Base-by-base conservation (phyloP, 2,113 vertebrate species). In the Centropus bengalensis region DNA sequence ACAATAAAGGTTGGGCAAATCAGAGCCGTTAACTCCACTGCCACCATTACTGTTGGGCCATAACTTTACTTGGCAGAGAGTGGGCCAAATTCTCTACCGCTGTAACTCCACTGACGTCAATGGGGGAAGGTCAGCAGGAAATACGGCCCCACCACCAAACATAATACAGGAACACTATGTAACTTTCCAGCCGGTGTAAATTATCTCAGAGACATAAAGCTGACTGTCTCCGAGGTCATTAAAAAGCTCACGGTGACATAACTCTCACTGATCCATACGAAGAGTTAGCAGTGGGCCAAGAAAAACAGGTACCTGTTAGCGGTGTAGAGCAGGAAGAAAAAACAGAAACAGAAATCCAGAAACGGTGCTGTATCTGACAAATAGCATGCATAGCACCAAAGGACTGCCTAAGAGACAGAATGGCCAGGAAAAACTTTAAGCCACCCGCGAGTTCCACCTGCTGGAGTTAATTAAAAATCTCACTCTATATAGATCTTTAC, bases 381-480 rank as follows among this genome's bases (percentile, higher is more conserved):
- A 67, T 74, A 60, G 16, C 55, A 67, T 2, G 21, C 9, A 36
- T 3, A 60, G 78, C 14, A 44, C 52, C 56, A 26, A 60, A 67
- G 51, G 45, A 38, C 79, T 86, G 66, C 28, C 58, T 26, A 91
- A 52, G 54, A 88, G 36, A 82, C 49, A 38, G 45, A 40, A 44
- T 38, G 82, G 75, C 10, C 51, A 95, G 66, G 19, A 66, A 60
- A 91, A 88, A 7, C 14, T 63, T 91, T 94, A 83, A 89, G 51
- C 73, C 88, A 94, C 63, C 60, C 83, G 0, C 82, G 93, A 93
- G 88, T 93, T 90, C 91, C 94, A 94, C 82, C 95, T 96, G 85
- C 94, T 97, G 96, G 94, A 96, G 55, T 64, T 89, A 92, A 74
- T 93, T 94, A 95, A 89, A 93, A 94, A 86, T 76, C 59, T 94